Evolutionary conservation across 2,888 invertebrate species (phyloP), one percentile per base, ranked within the genome.

Genomic region (Sphaerolaimus hirsutus): DNA sequence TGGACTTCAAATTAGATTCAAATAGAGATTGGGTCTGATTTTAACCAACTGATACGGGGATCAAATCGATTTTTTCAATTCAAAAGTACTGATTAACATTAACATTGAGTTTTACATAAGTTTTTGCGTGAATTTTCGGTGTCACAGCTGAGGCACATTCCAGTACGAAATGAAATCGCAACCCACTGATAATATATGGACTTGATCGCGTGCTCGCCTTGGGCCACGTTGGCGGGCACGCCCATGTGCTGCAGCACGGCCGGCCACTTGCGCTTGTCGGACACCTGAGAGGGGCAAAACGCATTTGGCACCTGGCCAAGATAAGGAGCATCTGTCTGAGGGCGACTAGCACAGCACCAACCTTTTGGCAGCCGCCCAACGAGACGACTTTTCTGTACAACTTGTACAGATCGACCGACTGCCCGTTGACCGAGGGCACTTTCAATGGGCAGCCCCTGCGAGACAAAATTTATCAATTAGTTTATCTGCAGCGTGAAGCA

Each of bases 331-430:
- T n/a, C n/a, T n/a, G n/a, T n/a, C n/a, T n/a, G n/a, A n/a, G n/a
- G n/a, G n/a, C n/a, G n/a, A n/a, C n/a, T n/a, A n/a, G n/a, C 12
- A 37, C 19, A 21, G 7, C 12, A 46, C 55, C 70, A 67, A 89
- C 91, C 78, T 84, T 91, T 56, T 82, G 76, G 74, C 89, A 80
- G 57, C 93, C 93, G 57, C 91, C 91, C 59, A 81, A 74, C 53
- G 78, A 77, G 57, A 81, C 84, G 45, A 93, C 91, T 63, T 83
- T 74, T 58, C 76, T 77, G 68, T 91, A 93, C 55, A 93, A 75
- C 51, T 78, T 74, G 69, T 79, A 84, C 55, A 93, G 74, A 71
- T 93, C 89, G 61, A 93, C 76, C 66, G 81, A 80, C 60, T 77
- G 75, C 48, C 89, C 87, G 70, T 80, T 82, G 51, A 91, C 77